These are phyloP conservation scores for Acleris cristana DNA, from an alignment of 2,888 invertebrate genomes.

Conservation along the genomic window DNA sequence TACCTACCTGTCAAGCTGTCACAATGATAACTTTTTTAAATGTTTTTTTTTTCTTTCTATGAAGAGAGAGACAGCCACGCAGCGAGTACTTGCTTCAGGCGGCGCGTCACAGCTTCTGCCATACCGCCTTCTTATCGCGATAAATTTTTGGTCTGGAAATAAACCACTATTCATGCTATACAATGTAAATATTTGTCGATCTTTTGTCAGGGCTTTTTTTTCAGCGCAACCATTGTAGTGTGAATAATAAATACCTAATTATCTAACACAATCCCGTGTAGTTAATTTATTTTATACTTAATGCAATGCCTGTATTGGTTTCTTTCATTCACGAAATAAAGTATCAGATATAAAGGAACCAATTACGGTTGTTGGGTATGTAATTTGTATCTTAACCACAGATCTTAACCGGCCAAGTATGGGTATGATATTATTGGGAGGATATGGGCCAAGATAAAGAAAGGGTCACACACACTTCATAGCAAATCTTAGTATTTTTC, in stretches of 20 bases:
- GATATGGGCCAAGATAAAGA: too few relatives aligned
- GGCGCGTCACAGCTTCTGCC: constrained; percentile 55
- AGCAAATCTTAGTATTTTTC: too few relatives aligned
- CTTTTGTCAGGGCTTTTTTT: constrained; percentile 2
- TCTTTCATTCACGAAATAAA: too few relatives aligned
- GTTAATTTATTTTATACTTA: too few relatives aligned
- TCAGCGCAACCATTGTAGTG: constrained; percentile 5
- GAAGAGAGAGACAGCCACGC: constrained; percentile 40
- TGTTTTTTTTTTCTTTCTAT: constrained; percentile 42
- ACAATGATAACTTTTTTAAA: constrained; percentile 55
- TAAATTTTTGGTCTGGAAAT: constrained; percentile 53
- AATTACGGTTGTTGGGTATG: too few relatives aligned
- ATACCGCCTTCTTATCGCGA: constrained; percentile 45
- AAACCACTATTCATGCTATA: constrained; percentile 45
- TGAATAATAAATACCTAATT: background rate
- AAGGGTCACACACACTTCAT: too few relatives aligned
- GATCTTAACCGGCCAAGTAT: too few relatives aligned
- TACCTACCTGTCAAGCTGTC: constrained; percentile 70
- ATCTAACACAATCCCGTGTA: too few relatives aligned
- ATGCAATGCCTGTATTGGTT: too few relatives aligned
- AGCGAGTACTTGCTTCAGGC: constrained; percentile 53
- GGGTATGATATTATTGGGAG: too few relatives aligned
- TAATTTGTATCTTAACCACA: too few relatives aligned
- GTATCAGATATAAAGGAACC: too few relatives aligned
- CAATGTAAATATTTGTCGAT: constrained; percentile 45